Percentiles rank a stretch among this genome's conserved stretches.
Conservation (phyloP, 30 jellyfish, hydroid and myxozoan species). For the Pelagia noctiluca region DNA sequence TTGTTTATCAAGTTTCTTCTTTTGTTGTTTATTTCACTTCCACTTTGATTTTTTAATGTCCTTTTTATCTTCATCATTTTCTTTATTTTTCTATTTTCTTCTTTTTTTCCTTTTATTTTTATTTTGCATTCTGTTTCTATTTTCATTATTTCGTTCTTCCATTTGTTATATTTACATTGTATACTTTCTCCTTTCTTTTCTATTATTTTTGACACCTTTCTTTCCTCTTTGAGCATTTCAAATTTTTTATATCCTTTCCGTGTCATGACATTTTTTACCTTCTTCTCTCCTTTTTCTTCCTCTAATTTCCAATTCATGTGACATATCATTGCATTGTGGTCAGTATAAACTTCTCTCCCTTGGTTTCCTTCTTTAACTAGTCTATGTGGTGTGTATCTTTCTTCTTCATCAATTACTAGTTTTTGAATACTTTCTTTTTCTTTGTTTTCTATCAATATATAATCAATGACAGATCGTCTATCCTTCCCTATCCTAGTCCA, state of each 20-base stretch:
- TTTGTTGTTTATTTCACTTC: neutral
- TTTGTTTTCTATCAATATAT: neutral
- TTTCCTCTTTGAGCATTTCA: neutral
- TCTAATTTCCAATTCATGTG: neutral
- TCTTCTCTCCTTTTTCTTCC: neutral
- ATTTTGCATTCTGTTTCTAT: neutral
- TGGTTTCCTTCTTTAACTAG: neutral
- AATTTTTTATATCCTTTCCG: neutral
- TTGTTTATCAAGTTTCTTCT: neutral
- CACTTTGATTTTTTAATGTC: neutral
- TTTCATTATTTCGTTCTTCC: neutral
- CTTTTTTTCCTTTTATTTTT: neutral
- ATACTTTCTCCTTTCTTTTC: neutral
- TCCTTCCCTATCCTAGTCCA: conserved; percentile 18
- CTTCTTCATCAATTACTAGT: conserved; percentile 22
- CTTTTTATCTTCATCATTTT: conserved; percentile 20
- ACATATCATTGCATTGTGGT: neutral
- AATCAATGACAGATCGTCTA: conserved; percentile 4
- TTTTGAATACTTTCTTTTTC: neutral
- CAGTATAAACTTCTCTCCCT: neutral
- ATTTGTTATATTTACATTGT: neutral
- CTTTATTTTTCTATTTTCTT: neutral
- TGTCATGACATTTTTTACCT: neutral
- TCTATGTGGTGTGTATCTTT: conserved; percentile 21
- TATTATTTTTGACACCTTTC: neutral